Conservation (phyloP, 2,888 invertebrate genomes). For the Archips crataeganus region DNA sequence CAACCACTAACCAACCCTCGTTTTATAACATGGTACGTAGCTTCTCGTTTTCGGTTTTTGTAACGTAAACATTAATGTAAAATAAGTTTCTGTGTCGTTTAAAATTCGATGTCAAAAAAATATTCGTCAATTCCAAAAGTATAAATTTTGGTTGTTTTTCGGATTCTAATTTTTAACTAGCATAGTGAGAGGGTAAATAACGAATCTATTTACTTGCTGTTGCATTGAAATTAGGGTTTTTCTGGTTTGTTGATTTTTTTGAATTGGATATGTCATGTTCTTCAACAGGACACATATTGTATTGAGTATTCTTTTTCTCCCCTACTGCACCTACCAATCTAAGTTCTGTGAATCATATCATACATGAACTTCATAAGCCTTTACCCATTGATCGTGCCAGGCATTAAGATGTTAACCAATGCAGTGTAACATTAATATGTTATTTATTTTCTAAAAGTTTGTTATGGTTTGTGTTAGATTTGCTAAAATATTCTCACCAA, state of each 20-base stretch:
- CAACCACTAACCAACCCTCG: background rate
- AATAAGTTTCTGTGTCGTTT: background rate
- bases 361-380: background rate
- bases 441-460: background rate
- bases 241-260: background rate
- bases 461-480: background rate
- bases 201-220: background rate
- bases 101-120: background rate
- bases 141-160: background rate
- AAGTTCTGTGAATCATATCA: background rate
- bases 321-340: background rate
- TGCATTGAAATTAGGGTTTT: background rate
- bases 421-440: background rate
- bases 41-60: background rate
- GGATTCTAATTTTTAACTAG: background rate
- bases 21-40: slow-evolving; percentile 2
- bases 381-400: background rate
- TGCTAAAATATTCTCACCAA: background rate
- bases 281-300: background rate
- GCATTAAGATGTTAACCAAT: background rate
- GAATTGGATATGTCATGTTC: background rate
- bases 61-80: background rate
- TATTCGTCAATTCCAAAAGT: background rate
- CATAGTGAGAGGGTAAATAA: background rate
- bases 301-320: background rate